These are phyloP conservation scores for Argyra leucocephala DNA, from an alignment of 2,888 invertebrate species.

Conservation along the genomic window DNA sequence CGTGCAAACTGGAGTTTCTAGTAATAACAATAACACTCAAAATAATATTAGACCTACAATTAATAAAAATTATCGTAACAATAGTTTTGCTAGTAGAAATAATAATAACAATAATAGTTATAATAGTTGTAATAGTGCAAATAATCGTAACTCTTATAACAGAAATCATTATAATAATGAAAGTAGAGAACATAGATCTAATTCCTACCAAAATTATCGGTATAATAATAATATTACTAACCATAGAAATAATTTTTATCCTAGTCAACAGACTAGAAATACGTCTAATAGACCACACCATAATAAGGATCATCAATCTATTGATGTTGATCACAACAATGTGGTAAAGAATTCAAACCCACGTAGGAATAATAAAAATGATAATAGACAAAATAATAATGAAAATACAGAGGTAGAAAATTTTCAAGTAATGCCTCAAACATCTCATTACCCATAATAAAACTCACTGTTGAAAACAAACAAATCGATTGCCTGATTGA, in stretches of 20 bases:
- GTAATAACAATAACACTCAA: not conserved
- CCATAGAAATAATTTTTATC: not conserved
- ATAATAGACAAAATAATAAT: too few species aligned
- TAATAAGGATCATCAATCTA: too few species aligned
- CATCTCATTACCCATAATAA: not conserved
- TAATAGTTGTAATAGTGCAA: not conserved
- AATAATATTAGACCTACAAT: not conserved
- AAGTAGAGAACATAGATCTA: too few species aligned
- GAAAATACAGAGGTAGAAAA: not conserved
- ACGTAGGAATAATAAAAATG: too few species aligned
- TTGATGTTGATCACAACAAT: too few species aligned
- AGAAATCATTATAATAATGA: not conserved
- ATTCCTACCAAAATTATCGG: not conserved
- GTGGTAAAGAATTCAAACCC: too few species aligned
- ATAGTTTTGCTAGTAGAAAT: not conserved
- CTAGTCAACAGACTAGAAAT: not conserved
- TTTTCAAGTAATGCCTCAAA: not conserved
- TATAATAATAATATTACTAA: not conserved
- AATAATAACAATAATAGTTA: not conserved
- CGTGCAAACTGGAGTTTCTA: slow-evolving; percentile 6
- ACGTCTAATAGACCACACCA: not conserved
- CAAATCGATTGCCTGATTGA: not conserved
- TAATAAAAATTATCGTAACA: not conserved
- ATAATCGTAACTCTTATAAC: not conserved
- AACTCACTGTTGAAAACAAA: not conserved